Base-by-base conservation (phyloP, 2,797 vertebrate species). In the Sebastes hopkinsi region DNA sequence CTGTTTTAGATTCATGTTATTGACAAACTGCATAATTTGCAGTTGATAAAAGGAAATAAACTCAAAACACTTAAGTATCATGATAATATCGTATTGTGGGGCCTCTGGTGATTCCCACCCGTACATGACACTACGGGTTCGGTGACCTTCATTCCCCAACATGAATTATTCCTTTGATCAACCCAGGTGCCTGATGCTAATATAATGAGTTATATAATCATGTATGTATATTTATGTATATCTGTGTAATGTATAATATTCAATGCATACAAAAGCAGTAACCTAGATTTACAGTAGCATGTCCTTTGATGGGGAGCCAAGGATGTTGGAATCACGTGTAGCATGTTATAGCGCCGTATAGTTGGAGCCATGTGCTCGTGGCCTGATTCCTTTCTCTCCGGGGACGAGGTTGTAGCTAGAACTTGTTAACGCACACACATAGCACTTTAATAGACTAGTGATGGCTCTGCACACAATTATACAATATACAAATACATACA, bases 321-420 rank as follows among this genome's bases (percentile, higher is more conserved):
- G 77, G 71, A 76, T 84, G 70, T 72, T 60, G 50, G 34, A 12
- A 64, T 85, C 89, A 89, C 79, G 52, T 84, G 77, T 9, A 36
- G 10, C 60, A 62, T 75, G 67, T 76, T 77, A 65, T 25, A 60
- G 22, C 20, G 18, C 16, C 1, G 34, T 77, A 81, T 79, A 75
- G 75, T 60, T 75, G 2, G 61, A 76, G 65, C 29, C 87, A 83
- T 62, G 22, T 89, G 86, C 75, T 79, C 73, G 6, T 87, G 89
- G 82, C 88, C 89, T 88, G 72, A 88, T 90, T 92, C 64, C 84
- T 13, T 50, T 72, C 58, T 90, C 88, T 91, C 85, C 5, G 66
- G 90, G 81, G 72, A 89, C 7, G 59, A 64, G 66, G 58, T 62
- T 84, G 67, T 30, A 77, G 55, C 64, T 56, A 7, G 30, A 32